Evolutionary conservation across 2,113 vertebrate genomes (phyloP).

Genomic region (Amia ocellicauda): DNA sequence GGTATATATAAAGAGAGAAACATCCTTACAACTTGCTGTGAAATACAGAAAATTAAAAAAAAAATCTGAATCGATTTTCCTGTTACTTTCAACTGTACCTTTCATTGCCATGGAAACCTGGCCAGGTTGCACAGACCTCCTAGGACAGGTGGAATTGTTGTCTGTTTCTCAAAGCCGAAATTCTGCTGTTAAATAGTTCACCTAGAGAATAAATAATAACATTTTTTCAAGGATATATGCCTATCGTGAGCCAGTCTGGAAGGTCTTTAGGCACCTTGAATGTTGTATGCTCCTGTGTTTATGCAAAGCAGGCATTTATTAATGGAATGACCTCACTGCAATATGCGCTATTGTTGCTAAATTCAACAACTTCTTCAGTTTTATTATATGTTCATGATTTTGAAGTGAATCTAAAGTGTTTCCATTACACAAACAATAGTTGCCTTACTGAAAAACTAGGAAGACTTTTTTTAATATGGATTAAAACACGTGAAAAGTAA

Average conservation of each 20-base stretch:
- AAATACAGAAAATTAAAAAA: conserved; percentile 49
- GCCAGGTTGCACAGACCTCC: conserved; percentile 69
- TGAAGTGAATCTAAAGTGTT: no score
- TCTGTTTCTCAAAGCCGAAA: conserved; percentile 60
- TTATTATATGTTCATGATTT: no score
- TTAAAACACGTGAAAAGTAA: no score
- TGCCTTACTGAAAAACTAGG: no score
- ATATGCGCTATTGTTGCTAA: no score
- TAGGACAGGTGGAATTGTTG: conserved; percentile 75
- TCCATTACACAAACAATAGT: no score
- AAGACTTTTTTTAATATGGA: no score
- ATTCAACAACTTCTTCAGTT: no score
- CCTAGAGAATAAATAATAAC: conserved; percentile 23
- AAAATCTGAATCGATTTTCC: conserved; percentile 70
- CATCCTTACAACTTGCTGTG: conserved; percentile 46
- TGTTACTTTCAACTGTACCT: conserved; percentile 70
- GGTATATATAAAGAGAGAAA: conserved; percentile 35
- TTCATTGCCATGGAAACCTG: conserved; percentile 74
- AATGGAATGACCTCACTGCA: no score
- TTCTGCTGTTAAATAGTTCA: conserved; percentile 33
- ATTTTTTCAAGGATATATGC: conserved; percentile 15
- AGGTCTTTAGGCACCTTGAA: no score
- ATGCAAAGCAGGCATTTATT: no score
- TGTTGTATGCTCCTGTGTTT: no score
- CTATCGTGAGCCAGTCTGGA: background rate